Conservation (phyloP, 2,797 vertebrate genomes). For the Pterois miles region DNA sequence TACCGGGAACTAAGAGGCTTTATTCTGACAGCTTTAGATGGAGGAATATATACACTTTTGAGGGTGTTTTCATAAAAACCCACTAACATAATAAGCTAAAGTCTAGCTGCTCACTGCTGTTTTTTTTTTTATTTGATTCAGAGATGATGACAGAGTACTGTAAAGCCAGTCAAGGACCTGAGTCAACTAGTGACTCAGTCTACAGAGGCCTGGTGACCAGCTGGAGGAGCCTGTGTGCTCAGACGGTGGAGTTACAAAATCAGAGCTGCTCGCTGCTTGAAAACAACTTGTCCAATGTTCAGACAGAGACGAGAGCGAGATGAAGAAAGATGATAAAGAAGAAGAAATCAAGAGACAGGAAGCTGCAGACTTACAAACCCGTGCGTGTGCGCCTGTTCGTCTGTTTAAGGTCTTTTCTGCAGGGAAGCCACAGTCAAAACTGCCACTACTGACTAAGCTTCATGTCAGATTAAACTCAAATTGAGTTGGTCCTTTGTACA, state of each 20-base stretch:
- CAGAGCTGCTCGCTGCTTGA: not conserved
- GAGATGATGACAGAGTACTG: constrained; percentile 2
- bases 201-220: constrained; percentile 33
- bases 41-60: not conserved
- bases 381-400: not conserved
- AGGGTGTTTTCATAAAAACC: not conserved
- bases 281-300: constrained; percentile 26
- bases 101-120: not conserved
- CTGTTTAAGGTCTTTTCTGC: not conserved
- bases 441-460: not conserved
- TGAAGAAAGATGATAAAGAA: not conserved
- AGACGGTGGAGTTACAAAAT: constrained; percentile 15
- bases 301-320: not conserved
- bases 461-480: not conserved
- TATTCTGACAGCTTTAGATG: not conserved
- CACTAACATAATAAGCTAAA: not conserved
- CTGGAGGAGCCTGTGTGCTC: constrained; percentile 10
- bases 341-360: constrained; percentile 8
- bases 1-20: not conserved
- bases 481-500: not conserved
- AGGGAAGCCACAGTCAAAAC: constrained; percentile 19
- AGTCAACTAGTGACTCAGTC: constrained; percentile 46
- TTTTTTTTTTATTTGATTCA: not conserved
- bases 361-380: not conserved
- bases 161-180: not conserved